Evolutionary conservation across 2,113 vertebrate species (phyloP), one percentile per base, ranked within the genome.

Genomic region (Nerophis lumbriciformis): DNA sequence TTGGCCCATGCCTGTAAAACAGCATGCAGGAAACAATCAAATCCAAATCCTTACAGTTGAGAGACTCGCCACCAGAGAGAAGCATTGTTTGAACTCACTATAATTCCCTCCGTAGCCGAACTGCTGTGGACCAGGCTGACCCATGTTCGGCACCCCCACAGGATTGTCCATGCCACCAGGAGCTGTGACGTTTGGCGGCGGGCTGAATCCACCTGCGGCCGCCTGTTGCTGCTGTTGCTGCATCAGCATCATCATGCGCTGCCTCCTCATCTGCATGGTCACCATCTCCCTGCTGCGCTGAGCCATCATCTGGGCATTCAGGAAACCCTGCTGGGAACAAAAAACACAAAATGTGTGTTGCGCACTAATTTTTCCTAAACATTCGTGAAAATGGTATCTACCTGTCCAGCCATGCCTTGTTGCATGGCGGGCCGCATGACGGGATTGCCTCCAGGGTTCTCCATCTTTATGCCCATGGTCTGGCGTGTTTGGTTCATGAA

Each of bases 231-330:
- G 92, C 53, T 95, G 94, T 70, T 95, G 94, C 75, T 94, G 93
- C 91, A 96, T 93, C 80, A 97, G 91, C 90, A 98, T 91, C 51
- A 95, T 93, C 92, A 96, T 93, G 72, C 93, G 92, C 85, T 96
- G 94, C 77, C 96, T 93, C 73, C 93, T 92, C 88, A 99, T 92
- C 85, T 98, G 95, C 75, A 95, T 92, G 76, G 87, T 97, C 59
- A 90, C 79, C 84, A 98, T 86, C 87, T 99, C 96, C 76, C 96
- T 89, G 82, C 92, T 96, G 68, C 94, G 92, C 87, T 98, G 97
- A 59, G 95, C 94, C 66, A 97, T 90, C 95, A 99, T 98, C 84
- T 98, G 97, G 82, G 97, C 94, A 1, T 96, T 98, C 67, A 99
- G 88, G 86, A 98, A 98, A 70, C 93, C 90, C 78, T 93, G 93